These are phyloP conservation scores for Orthosia gothica DNA, from an alignment of 2,888 invertebrate genomes.

Conservation along the genomic window DNA sequence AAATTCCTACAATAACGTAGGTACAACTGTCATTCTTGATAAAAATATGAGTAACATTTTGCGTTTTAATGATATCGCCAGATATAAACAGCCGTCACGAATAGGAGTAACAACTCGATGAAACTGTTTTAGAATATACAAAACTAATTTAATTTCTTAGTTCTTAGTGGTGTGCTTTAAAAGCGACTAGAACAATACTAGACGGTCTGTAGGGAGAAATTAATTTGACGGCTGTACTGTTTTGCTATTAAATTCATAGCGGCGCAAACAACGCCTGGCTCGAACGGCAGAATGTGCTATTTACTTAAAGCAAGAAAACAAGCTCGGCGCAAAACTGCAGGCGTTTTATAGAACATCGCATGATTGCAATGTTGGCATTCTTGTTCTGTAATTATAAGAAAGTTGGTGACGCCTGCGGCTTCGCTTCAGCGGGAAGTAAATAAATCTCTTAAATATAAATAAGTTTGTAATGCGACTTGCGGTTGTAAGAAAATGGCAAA, in stretches of 20 bases:
- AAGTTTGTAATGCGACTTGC: constrained; percentile 25
- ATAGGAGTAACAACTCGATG: neutral
- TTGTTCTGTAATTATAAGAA: constrained; percentile 60
- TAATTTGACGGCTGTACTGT: constrained; percentile 66
- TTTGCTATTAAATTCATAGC: constrained; percentile 66
- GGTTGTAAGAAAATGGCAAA: constrained; percentile 33
- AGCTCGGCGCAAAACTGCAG: constrained; percentile 68
- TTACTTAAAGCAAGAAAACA: constrained; percentile 69
- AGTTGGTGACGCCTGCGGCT: constrained; percentile 47
- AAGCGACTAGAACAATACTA: constrained; percentile 50
- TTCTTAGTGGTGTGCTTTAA: constrained; percentile 38
- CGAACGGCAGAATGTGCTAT: constrained; percentile 59
- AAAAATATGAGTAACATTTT: constrained; percentile 12
- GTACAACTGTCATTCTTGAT: neutral
- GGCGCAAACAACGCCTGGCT: constrained; percentile 64
- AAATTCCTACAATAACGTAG: neutral
- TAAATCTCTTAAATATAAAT: constrained; percentile 45
- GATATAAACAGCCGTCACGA: constrained; percentile 25
- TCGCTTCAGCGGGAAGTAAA: constrained; percentile 43
- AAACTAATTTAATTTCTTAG: constrained; percentile 42
- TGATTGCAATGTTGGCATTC: constrained; percentile 58
- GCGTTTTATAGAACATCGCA: constrained; percentile 64
- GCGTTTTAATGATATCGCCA: constrained; percentile 1
- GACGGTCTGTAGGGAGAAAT: constrained; percentile 52
- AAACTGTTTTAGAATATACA: constrained; percentile 42